phyloP scores from a whole-genome alignment of 2,888 invertebrate species.

The Apodemia duryi region DNA sequence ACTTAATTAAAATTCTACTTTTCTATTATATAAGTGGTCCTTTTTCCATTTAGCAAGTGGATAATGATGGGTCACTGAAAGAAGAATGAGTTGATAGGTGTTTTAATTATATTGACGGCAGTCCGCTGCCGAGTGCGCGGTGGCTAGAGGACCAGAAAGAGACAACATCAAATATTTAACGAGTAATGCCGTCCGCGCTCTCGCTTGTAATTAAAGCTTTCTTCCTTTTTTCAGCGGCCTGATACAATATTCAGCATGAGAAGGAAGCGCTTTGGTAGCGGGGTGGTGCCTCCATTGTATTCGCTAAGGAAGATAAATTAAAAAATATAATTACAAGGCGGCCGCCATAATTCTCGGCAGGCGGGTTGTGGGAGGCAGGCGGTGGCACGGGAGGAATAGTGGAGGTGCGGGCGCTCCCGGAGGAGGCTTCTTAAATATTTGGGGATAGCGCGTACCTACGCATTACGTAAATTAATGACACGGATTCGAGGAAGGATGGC shows the following conservation, averaged over 20 bases:
- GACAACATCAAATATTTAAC: slow-evolving; percentile 78
- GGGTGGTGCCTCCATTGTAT: slow-evolving; percentile 80
- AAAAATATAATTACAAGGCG: slow-evolving; percentile 85
- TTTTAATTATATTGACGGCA: slow-evolving; percentile 61
- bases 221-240: slow-evolving; percentile 79
- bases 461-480: slow-evolving; percentile 80
- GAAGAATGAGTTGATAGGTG: slow-evolving; percentile 76
- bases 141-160: slow-evolving; percentile 57
- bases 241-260: slow-evolving; percentile 80
- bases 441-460: slow-evolving; percentile 80
- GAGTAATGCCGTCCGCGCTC: slow-evolving; percentile 74
- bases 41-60: slow-evolving; percentile 39
- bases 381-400: slow-evolving; percentile 56
- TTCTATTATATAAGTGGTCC: slow-evolving; percentile 25
- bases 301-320: slow-evolving; percentile 85
- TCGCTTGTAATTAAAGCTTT: slow-evolving; percentile 78
- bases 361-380: slow-evolving; percentile 58
- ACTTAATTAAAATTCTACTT: slow-evolving; percentile 22
- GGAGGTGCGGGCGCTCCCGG: slow-evolving; percentile 75
- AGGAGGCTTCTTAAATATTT: slow-evolving; percentile 80
- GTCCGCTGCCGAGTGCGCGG: slow-evolving; percentile 35
- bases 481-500: slow-evolving; percentile 80
- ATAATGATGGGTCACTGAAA: slow-evolving; percentile 68
- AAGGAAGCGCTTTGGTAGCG: slow-evolving; percentile 77
- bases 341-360: slow-evolving; percentile 81